These are phyloP conservation scores for Hycleus phaleratus DNA, from an alignment of 1,140 invertebrate genomes.

Conservation along the genomic window DNA sequence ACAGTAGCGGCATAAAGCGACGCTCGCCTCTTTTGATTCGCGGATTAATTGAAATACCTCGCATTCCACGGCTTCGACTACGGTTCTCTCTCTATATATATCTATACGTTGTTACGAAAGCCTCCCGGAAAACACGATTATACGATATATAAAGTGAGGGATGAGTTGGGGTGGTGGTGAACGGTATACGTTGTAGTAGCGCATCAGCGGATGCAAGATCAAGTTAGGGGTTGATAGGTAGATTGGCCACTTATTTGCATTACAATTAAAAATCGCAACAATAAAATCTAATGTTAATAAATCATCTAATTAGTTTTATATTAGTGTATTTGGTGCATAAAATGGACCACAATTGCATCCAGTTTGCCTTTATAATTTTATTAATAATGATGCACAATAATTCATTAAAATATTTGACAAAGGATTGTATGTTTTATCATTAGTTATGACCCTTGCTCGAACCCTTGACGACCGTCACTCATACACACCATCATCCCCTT, in stretches of 20 bases:
- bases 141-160: neutral
- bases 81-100: neutral
- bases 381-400: slow-evolving; percentile 4
- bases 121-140: slow-evolving; percentile 15
- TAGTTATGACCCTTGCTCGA: too few relatives aligned
- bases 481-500: neutral
- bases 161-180: neutral
- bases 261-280: neutral
- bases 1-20: slow-evolving; percentile 34
- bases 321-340: slow-evolving; percentile 5
- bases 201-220: too few relatives aligned
- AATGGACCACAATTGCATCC: slow-evolving; percentile 3
- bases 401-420: neutral
- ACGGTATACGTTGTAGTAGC: too few relatives aligned
- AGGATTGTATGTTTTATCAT: neutral
- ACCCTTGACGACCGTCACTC: too few relatives aligned
- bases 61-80: slow-evolving; percentile 34
- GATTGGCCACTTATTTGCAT: neutral
- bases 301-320: neutral
- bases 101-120: slow-evolving; percentile 8
- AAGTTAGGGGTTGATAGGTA: too few relatives aligned
- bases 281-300: slow-evolving; percentile 3
- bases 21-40: slow-evolving; percentile 40
- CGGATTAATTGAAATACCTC: slow-evolving; percentile 41
- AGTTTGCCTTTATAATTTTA: neutral